phyloP scores from a whole-genome alignment of 2,797 vertebrate species.

The Mus spretus region DNA sequence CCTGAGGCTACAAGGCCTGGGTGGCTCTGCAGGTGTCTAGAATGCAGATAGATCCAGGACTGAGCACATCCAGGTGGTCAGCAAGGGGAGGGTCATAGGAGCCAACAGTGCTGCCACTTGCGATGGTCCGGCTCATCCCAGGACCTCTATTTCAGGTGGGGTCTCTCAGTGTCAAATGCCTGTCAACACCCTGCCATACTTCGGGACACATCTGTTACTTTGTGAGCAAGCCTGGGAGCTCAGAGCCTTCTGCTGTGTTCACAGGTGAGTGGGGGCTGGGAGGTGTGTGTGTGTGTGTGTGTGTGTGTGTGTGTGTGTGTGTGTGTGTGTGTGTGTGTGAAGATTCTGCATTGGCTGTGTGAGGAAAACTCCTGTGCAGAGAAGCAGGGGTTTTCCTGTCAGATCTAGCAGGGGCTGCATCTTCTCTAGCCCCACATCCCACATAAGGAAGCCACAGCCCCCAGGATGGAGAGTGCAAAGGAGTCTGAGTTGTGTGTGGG shows the following conservation, averaged over 20 bases:
- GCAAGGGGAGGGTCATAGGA: neutral
- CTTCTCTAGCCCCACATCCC: neutral
- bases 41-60: no score
- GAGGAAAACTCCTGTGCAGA: neutral
- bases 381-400: neutral
- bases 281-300: no score
- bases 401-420: no score
- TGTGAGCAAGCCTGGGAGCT: conserved; percentile 94
- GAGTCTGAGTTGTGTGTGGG: neutral
- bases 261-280: conserved; percentile 92
- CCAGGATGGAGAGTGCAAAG: neutral
- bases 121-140: neutral
- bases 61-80: neutral
- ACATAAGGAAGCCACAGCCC: neutral
- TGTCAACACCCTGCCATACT: conserved; percentile 98
- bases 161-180: conserved; percentile 95
- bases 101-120: no score
- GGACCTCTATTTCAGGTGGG: conserved; percentile 91
- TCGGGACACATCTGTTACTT: conserved; percentile 99
- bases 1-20: neutral
- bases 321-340: no score
- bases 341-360: neutral
- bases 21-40: neutral
- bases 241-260: conserved; percentile 96
- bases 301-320: no score